phyloP scores from a whole-genome alignment of 2,888 invertebrate genomes.

The Monopis laevigella region DNA sequence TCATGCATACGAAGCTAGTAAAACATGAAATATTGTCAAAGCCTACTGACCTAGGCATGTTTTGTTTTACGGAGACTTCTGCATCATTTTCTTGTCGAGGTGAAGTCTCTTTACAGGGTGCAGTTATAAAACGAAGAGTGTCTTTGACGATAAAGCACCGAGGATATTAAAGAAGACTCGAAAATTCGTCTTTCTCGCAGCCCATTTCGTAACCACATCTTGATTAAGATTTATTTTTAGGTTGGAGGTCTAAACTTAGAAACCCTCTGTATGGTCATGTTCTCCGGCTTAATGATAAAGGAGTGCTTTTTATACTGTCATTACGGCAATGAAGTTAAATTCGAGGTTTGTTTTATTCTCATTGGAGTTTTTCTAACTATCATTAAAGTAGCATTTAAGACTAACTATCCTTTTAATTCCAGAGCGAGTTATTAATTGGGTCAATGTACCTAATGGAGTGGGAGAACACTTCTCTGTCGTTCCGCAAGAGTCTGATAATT shows the following conservation, averaged over 20 bases:
- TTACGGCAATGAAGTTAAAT: conserved; percentile 64
- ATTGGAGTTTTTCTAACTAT: neutral
- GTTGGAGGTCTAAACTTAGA: conserved; percentile 51
- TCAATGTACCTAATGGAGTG: conserved; percentile 47
- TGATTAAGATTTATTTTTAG: too few species aligned
- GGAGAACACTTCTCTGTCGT: conserved; percentile 28
- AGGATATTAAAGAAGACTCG: too few species aligned
- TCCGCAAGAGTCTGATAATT: conserved; percentile 42
- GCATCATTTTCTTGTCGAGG: too few species aligned
- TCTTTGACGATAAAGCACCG: too few species aligned
- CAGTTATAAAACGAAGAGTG: too few species aligned
- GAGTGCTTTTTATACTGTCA: conserved; percentile 67
- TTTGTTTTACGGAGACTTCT: too few species aligned
- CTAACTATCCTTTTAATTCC: neutral
- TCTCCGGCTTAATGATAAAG: conserved; percentile 60
- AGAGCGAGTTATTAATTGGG: conserved; percentile 25
- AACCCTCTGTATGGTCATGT: conserved; percentile 59
- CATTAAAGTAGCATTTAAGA: neutral
- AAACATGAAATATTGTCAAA: too few species aligned
- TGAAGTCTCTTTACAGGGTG: too few species aligned
- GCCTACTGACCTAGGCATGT: too few species aligned
- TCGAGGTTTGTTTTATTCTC: conserved; percentile 39
- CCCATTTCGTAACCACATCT: too few species aligned
- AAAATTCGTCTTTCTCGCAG: too few species aligned
- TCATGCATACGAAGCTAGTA: too few species aligned